Evolutionary conservation across 23 tunicate genomes (phyloP).

Genomic region (Halocynthia roretzi): DNA sequence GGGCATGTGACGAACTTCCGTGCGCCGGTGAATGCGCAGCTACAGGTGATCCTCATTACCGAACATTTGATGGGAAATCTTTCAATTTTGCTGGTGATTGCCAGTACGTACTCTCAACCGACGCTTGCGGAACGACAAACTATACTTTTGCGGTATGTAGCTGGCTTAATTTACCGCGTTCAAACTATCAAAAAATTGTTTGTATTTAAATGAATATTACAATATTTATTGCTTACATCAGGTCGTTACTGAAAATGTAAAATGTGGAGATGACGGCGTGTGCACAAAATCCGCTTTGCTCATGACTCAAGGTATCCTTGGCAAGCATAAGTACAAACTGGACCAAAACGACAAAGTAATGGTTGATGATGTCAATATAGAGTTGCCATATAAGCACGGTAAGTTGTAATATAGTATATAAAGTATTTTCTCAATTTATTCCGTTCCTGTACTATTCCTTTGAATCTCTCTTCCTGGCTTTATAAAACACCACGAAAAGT

Average conservation of each 20-base stretch:
- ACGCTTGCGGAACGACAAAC: slow-evolving; percentile 51
- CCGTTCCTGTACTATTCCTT: too few relatives aligned
- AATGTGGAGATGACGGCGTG: slow-evolving; percentile 60
- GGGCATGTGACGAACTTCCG: slow-evolving; percentile 69
- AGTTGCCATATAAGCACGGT: slow-evolving; percentile 82
- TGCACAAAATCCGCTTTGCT: slow-evolving; percentile 73
- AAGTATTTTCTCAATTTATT: not conserved
- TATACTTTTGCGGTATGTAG: slow-evolving; percentile 71
- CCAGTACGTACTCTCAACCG: slow-evolving; percentile 93
- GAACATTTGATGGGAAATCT: slow-evolving; percentile 74
- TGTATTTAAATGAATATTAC: not conserved
- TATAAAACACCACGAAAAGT: too few relatives aligned
- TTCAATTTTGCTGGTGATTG: slow-evolving; percentile 79
- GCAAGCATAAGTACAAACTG: slow-evolving; percentile 48
- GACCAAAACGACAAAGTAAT: slow-evolving; percentile 57
- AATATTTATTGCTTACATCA: not conserved
- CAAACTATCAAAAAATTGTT: not conserved
- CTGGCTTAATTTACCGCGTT: not conserved
- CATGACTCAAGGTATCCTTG: slow-evolving; percentile 33
- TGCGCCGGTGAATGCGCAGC: slow-evolving; percentile 94
- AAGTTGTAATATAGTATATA: not conserved
- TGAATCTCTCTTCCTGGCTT: too few relatives aligned
- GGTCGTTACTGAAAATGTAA: slow-evolving; percentile 71
- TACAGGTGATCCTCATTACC: slow-evolving; percentile 85
- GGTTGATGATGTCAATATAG: slow-evolving; percentile 56